phyloP scores from a whole-genome alignment of 2,113 vertebrate genomes.

The Pungitius pungitius region DNA sequence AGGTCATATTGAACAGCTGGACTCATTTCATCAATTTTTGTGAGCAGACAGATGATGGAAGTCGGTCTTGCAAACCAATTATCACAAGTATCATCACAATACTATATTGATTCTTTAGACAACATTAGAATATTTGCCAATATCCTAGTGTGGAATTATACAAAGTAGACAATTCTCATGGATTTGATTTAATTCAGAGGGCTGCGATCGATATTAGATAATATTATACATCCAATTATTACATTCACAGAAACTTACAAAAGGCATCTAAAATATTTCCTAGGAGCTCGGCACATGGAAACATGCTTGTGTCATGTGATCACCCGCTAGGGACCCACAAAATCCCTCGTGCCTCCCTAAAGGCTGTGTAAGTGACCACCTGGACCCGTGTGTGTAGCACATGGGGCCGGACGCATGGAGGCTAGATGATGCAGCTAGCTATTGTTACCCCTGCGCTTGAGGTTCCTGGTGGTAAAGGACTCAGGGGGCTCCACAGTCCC shows the following conservation, averaged over 20 bases:
- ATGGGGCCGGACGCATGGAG: conserved; percentile 50
- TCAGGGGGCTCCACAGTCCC: conserved; percentile 43
- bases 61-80: not conserved
- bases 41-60: not conserved
- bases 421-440: conserved; percentile 47
- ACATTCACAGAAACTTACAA: not conserved
- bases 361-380: conserved; percentile 29
- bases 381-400: conserved; percentile 34
- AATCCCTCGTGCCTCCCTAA: not conserved
- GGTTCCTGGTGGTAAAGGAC: conserved; percentile 35
- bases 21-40: not conserved
- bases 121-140: not conserved
- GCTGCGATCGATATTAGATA: not conserved
- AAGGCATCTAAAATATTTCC: not conserved
- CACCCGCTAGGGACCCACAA: not conserved
- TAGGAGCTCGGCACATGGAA: conserved; percentile 7
- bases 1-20: not conserved
- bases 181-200: not conserved
- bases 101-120: not conserved
- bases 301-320: conserved; percentile 11
- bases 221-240: not conserved
- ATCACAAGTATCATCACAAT: not conserved
- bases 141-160: not conserved
- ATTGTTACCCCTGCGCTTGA: conserved; percentile 52
- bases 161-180: not conserved